phyloP scores from a whole-genome alignment of 2,888 invertebrate genomes.

The Gisinianus flammeolus region DNA sequence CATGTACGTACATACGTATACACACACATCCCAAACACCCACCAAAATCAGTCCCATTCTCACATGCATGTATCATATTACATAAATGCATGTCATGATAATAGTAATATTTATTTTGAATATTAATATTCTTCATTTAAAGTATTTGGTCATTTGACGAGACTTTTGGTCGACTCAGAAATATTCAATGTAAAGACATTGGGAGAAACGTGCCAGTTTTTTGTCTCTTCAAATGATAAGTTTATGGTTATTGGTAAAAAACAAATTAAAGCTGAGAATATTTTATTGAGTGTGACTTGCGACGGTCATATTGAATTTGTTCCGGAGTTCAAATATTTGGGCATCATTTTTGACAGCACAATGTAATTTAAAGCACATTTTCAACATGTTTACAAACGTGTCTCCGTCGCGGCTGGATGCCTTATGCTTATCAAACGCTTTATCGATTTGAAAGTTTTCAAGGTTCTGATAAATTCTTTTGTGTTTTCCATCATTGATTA shows the following conservation, averaged over 20 bases:
- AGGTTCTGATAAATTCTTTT: not conserved
- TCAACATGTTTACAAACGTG: not conserved
- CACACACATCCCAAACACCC: no score
- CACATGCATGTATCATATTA: no score
- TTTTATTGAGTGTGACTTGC: not conserved
- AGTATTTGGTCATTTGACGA: no score
- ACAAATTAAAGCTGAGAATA: not conserved
- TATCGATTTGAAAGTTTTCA: not conserved
- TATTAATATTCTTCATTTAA: no score
- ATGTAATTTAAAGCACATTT: constrained; percentile 6
- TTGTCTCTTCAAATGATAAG: no score
- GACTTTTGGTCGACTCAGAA: no score
- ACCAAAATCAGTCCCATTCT: no score
- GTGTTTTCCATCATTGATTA: not conserved
- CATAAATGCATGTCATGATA: no score
- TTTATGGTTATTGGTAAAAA: not conserved
- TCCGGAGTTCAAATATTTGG: constrained; percentile 17
- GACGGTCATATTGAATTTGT: not conserved
- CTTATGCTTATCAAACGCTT: not conserved
- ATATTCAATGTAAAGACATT: no score
- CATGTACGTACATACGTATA: no score
- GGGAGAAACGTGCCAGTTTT: no score
- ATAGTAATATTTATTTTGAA: no score
- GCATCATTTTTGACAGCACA: not conserved
- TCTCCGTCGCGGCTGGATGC: not conserved